Evolutionary conservation across 2,797 vertebrate species (phyloP).

Genomic region (Hippoglossus hippoglossus): DNA sequence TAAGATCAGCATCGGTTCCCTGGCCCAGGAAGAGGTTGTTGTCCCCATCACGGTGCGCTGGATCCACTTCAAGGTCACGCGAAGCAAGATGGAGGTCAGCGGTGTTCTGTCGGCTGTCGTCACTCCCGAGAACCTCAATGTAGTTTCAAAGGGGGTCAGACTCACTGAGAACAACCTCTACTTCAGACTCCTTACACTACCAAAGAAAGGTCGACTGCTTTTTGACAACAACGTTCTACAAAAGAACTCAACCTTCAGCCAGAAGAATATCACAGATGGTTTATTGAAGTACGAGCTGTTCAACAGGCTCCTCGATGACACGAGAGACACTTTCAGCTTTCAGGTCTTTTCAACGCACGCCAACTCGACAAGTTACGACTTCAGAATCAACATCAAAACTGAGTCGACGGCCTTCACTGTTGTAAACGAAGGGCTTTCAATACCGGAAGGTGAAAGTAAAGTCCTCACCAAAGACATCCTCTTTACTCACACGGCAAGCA

Average conservation of each 20-base stretch:
- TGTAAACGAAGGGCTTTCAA: constrained; percentile 86
- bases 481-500: constrained; percentile 82
- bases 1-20: constrained; percentile 82
- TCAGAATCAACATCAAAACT: constrained; percentile 87
- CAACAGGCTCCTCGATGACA: constrained; percentile 72
- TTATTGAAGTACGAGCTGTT: constrained; percentile 86
- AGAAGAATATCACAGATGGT: constrained; percentile 84
- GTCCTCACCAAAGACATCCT: constrained; percentile 86
- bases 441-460: constrained; percentile 89
- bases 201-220: constrained; percentile 87
- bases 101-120: constrained; percentile 78
- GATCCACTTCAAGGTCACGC: constrained; percentile 87
- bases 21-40: constrained; percentile 75
- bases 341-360: constrained; percentile 84
- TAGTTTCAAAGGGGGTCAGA: constrained; percentile 79
- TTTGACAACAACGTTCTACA: constrained; percentile 80
- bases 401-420: constrained; percentile 77
- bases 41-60: constrained; percentile 86
- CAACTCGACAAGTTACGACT: constrained; percentile 81
- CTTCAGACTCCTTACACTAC: constrained; percentile 86
- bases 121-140: constrained; percentile 83
- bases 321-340: constrained; percentile 86
- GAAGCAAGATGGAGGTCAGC: constrained; percentile 84
- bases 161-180: constrained; percentile 82
- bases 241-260: constrained; percentile 87